Percentiles rank a stretch among this genome's conserved stretches.
Evolutionary conservation across 1,140 invertebrate species (phyloP).

Genomic region (Trachymyrmex cornetzi): DNA sequence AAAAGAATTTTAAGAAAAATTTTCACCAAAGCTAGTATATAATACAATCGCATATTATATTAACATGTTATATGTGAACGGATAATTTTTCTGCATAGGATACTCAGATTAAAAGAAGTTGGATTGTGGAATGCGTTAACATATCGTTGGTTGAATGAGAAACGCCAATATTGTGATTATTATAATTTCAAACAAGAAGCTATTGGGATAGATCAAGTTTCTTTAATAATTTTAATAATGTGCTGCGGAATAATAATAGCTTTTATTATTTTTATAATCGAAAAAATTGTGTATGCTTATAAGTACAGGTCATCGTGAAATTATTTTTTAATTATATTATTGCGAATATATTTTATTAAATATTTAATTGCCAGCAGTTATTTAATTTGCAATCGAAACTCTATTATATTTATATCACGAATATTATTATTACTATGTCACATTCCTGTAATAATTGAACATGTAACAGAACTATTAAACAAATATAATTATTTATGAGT

Average conservation of each 20-base stretch:
- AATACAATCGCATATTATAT: not conserved
- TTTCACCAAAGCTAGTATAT: not conserved
- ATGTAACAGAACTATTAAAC: not conserved
- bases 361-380: not conserved
- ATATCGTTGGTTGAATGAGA: constrained; percentile 63
- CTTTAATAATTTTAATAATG: constrained; percentile 63
- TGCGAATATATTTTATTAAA: not conserved
- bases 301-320: not conserved
- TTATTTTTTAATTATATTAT: not conserved
- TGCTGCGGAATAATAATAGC: constrained; percentile 56
- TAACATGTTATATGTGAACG: not conserved
- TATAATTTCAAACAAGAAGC: not conserved
- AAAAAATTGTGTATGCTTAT: constrained; percentile 48
- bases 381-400: not conserved
- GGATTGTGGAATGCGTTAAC: constrained; percentile 64
- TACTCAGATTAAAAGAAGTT: constrained; percentile 72
- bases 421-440: not conserved
- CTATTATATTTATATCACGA: not conserved
- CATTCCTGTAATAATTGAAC: not conserved
- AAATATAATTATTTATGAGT: not conserved
- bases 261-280: constrained; percentile 57
- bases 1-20: too few relatives aligned
- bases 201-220: constrained; percentile 68
- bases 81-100: constrained; percentile 42
- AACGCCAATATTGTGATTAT: not conserved